A percentile compares a stretch with the other conserved stretches of the same genome.
Conservation (phyloP, 1,140 invertebrate species). For the Drosophila nasuta region DNA sequence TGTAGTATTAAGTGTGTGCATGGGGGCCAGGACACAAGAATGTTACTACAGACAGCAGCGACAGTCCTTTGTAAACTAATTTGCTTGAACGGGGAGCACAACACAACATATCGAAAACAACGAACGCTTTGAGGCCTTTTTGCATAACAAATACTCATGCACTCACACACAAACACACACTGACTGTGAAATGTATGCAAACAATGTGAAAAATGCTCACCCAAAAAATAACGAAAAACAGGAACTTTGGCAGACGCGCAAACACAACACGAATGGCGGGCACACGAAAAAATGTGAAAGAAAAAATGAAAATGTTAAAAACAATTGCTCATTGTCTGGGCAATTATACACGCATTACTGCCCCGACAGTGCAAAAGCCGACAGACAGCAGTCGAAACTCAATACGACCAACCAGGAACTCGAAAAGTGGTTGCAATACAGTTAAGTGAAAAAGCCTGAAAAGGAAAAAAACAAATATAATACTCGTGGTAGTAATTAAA, state of each 20-base stretch:
- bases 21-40: not conserved
- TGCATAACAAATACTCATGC: slow-evolving; percentile 72
- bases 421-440: not conserved
- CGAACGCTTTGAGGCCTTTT: slow-evolving; percentile 79
- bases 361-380: slow-evolving; percentile 29
- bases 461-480: too few relatives aligned
- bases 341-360: slow-evolving; percentile 82
- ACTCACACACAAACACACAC: slow-evolving; percentile 46
- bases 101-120: slow-evolving; percentile 55
- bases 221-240: slow-evolving; percentile 49
- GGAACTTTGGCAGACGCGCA: slow-evolving; percentile 35
- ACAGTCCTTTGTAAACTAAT: slow-evolving; percentile 80
- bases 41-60: slow-evolving; percentile 15
- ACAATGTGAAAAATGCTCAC: slow-evolving; percentile 67
- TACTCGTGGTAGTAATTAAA: too few relatives aligned
- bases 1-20: slow-evolving; percentile 1
- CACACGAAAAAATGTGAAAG: slow-evolving; percentile 28
- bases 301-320: slow-evolving; percentile 65
- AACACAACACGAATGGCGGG: slow-evolving; percentile 31
- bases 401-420: not conserved
- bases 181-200: slow-evolving; percentile 74
- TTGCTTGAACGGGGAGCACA: slow-evolving; percentile 62
- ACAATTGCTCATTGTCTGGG: slow-evolving; percentile 82
- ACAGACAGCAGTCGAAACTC: slow-evolving; percentile 21
- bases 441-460: not conserved